phyloP scores from a whole-genome alignment of 1,140 invertebrate genomes.

The Magallana ariakensis region DNA sequence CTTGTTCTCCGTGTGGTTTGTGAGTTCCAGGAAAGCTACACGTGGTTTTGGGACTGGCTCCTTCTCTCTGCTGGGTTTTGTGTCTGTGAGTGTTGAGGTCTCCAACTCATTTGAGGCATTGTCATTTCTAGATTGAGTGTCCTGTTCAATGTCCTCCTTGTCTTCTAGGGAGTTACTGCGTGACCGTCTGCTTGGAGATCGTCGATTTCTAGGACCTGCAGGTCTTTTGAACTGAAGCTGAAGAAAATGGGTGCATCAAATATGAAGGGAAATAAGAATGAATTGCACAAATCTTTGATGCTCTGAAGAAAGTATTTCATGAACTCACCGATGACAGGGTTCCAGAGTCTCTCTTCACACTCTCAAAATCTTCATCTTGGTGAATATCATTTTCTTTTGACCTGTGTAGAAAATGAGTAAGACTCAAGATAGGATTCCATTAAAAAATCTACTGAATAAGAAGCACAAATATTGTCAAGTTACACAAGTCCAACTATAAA shows the following conservation, averaged over 20 bases:
- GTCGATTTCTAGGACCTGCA: conserved; percentile 70
- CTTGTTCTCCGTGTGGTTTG: conserved; percentile 46
- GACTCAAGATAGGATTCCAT: neutral
- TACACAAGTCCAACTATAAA: neutral
- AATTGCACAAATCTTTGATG: too few relatives aligned
- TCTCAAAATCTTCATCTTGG: conserved; percentile 54
- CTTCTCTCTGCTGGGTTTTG: conserved; percentile 36
- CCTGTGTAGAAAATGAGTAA: neutral
- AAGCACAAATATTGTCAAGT: neutral
- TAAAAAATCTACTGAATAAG: neutral
- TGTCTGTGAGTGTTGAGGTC: conserved; percentile 1
- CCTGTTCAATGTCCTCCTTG: conserved; percentile 42
- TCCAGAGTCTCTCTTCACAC: conserved; percentile 53
- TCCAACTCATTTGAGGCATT: conserved; percentile 2
- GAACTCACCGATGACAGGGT: conserved; percentile 55
- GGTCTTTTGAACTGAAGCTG: conserved; percentile 73
- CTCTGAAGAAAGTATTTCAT: too few relatives aligned
- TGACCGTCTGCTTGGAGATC: conserved; percentile 68
- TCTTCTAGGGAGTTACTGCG: conserved; percentile 60
- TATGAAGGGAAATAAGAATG: too few relatives aligned
- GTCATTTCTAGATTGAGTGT: conserved; percentile 19
- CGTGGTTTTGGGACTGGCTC: conserved; percentile 60
- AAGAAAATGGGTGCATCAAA: neutral
- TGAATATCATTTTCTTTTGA: conserved; percentile 28
- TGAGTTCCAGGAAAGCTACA: conserved; percentile 69